These are phyloP conservation scores for Leucophenga varia DNA, from an alignment of 1,140 invertebrate species.

Conservation along the genomic window DNA sequence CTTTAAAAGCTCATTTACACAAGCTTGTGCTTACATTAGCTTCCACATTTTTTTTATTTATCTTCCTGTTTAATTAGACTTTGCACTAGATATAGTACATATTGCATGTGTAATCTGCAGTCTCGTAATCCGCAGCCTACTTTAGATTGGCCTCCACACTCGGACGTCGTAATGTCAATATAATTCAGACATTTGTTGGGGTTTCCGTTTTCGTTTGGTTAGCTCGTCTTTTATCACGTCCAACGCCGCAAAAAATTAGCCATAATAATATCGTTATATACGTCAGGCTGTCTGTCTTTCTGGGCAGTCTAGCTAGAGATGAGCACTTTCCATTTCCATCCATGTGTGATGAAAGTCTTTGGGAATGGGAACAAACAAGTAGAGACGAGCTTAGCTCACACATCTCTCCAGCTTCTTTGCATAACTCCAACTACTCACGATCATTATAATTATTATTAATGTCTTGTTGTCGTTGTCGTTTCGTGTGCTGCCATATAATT, in stretches of 20 bases:
- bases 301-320: not conserved
- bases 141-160: no score
- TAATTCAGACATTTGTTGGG: slow-evolving; percentile 31
- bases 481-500: slow-evolving; percentile 31
- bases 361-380: slow-evolving; percentile 15
- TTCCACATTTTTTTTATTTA: no score
- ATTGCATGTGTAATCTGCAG: no score
- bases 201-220: slow-evolving; percentile 18
- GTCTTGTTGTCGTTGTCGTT: slow-evolving; percentile 16
- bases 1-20: no score
- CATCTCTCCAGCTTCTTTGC: slow-evolving; percentile 31
- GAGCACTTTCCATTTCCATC: slow-evolving; percentile 43
- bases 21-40: no score
- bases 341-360: slow-evolving; percentile 26
- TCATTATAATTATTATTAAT: no score
- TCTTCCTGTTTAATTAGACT: no score
- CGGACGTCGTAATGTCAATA: slow-evolving; percentile 28
- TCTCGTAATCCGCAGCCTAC: no score
- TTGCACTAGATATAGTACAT: no score
- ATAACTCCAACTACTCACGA: no score
- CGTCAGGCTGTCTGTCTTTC: slow-evolving; percentile 10
- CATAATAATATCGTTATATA: slow-evolving; percentile 23
- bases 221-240: slow-evolving; percentile 14
- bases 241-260: slow-evolving; percentile 10
- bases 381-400: no score